These are phyloP conservation scores for Callosobruchus maculatus DNA, from an alignment of 2,888 invertebrate species.

Conservation along the genomic window DNA sequence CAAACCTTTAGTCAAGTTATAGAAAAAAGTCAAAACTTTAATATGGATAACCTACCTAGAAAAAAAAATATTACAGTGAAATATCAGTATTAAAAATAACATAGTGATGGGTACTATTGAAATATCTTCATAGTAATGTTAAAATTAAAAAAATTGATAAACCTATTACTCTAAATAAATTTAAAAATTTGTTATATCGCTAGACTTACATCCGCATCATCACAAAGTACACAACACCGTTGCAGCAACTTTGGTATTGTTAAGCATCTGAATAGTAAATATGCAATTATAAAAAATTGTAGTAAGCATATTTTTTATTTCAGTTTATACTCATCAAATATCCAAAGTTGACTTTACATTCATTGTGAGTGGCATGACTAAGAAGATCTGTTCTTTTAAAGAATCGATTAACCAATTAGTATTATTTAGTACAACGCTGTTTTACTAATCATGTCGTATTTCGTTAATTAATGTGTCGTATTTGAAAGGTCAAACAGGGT, in stretches of 20 bases:
- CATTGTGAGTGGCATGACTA: too few relatives aligned
- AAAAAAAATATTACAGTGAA: background rate
- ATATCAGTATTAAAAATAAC: background rate
- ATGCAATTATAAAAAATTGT: too few relatives aligned
- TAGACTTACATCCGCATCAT: slow-evolving; percentile 13
- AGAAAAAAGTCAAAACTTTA: background rate
- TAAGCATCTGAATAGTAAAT: too few relatives aligned
- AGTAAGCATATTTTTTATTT: too few relatives aligned
- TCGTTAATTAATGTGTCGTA: too few relatives aligned
- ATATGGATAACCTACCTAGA: background rate
- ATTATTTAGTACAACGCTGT: too few relatives aligned
- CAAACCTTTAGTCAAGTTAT: background rate
- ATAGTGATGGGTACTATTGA: background rate
- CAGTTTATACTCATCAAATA: too few relatives aligned
- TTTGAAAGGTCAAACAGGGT: too few relatives aligned
- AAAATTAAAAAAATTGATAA: slow-evolving; percentile 4
- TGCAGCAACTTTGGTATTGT: background rate
- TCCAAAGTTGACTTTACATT: too few relatives aligned
- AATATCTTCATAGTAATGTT: background rate
- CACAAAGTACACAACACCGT: background rate
- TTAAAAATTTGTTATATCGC: slow-evolving; percentile 25
- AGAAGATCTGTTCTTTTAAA: too few relatives aligned
- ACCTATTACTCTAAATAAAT: slow-evolving; percentile 19
- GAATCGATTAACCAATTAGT: too few relatives aligned
- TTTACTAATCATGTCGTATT: too few relatives aligned